Evolutionary conservation across 2,797 vertebrate species (phyloP), one percentile per base, ranked within the genome.

Genomic region (Erpetoichthys calabaricus): DNA sequence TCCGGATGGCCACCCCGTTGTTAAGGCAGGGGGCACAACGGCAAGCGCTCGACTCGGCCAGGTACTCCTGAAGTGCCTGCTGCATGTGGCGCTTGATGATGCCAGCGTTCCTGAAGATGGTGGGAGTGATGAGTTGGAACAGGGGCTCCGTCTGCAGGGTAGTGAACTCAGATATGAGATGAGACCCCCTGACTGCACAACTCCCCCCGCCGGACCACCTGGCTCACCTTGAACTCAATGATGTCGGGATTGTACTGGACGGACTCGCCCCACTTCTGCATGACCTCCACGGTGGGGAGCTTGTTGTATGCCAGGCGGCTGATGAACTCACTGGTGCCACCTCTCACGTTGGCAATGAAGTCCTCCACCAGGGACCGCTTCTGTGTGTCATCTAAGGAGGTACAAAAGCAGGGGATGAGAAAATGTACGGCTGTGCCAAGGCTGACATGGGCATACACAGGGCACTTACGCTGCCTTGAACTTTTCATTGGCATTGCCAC

Each of bases 231-330:
- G 1, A 66, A 69, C 45, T 71, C 78, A 56, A 92, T 71, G 64
- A 95, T 88, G 52, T 92, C 89, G 0, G 92, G 93, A 68, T 88
- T 95, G 72, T 87, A 94, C 45, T 81, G 80, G 0, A 96, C 88
- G 0, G 85, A 84, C 0, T 92, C 89, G 2, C 92, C 92, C 94
- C 92, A 98, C 1, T 84, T 78, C 53, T 78, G 79, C 91, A 97
- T 90, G 58, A 93, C 73, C 0, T 86, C 59, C 0, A 86, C 75
- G 0, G 81, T 87, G 0, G 93, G 95, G 45, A 96, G 77, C 42
- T 80, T 74, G 57, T 64, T 84, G 58, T 87, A 72, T 2, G 88
- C 79, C 69, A 98, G 63, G 0, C 74, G 4, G 0, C 85, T 65
- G 56, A 95, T 55, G 1, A 84, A 64, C 42, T 94, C 86, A 3